A percentile compares a stretch with the other conserved stretches of the same genome.
Evolutionary conservation across 2,888 invertebrate genomes (phyloP).

Genomic region (Drosophila buzzatii): DNA sequence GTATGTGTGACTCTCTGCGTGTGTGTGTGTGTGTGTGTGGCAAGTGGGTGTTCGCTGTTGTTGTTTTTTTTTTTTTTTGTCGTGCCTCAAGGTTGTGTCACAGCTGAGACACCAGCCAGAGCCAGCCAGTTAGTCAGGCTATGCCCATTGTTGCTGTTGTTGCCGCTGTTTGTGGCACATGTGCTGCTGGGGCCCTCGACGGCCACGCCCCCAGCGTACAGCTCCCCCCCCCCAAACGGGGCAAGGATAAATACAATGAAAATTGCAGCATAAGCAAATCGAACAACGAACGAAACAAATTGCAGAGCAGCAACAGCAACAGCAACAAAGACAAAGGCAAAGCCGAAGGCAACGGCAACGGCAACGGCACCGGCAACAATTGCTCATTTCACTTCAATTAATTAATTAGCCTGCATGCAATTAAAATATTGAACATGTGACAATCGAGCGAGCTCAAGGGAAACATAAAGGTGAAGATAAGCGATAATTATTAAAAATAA

Average conservation of each 20-base stretch:
- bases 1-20: conserved; percentile 11
- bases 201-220: conserved; percentile 1
- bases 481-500: background rate
- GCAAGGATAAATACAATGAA: conserved; percentile 50
- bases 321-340: background rate
- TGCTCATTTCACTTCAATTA: conserved; percentile 34
- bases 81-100: conserved; percentile 58
- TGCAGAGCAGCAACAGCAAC: conserved; percentile 21
- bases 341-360: background rate
- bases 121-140: conserved; percentile 47
- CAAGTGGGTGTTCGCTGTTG: conserved; percentile 20
- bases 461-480: background rate
- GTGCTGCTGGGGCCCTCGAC: conserved; percentile 12
- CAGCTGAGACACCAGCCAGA: conserved; percentile 54
- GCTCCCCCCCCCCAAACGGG: conserved; percentile 20
- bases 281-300: conserved; percentile 52
- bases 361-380: conserved; percentile 9
- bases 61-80: conserved; percentile 3
- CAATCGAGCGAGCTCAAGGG: conserved; percentile 9
- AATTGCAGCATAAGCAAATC: conserved; percentile 62
- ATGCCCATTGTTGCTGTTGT: background rate
- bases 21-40: conserved; percentile 29
- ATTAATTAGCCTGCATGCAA: conserved; percentile 18
- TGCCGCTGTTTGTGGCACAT: conserved; percentile 36
- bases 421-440: conserved; percentile 18